These are phyloP conservation scores for Lasioglossum marginatum DNA, from an alignment of 2,888 invertebrate species.

Conservation along the genomic window DNA sequence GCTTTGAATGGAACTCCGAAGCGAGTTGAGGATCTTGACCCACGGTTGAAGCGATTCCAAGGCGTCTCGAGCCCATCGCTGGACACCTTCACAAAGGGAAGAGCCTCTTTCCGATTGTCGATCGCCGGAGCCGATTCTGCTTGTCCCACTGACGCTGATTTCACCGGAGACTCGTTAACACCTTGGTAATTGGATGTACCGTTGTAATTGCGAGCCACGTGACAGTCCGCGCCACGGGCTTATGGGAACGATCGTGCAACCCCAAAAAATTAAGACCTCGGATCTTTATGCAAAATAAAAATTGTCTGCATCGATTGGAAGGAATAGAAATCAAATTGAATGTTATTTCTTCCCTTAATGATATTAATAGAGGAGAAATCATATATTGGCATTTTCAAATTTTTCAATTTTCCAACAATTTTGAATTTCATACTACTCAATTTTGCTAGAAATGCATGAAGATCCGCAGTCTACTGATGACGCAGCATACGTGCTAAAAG, in stretches of 20 bases:
- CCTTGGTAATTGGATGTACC: conserved; percentile 53
- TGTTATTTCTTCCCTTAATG: too few species aligned
- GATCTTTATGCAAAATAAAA: too few species aligned
- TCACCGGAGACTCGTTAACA: conserved; percentile 57
- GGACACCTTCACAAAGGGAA: conserved; percentile 19
- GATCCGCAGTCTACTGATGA: too few species aligned
- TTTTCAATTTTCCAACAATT: too few species aligned
- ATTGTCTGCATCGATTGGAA: too few species aligned
- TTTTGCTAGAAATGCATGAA: too few species aligned
- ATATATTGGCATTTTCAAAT: too few species aligned
- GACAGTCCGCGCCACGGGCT: not conserved
- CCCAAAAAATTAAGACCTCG: not conserved
- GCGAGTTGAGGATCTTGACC: not conserved
- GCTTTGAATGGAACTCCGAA: not conserved
- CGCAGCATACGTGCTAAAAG: too few species aligned
- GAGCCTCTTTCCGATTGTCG: conserved; percentile 66
- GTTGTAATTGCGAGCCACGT: conserved; percentile 49
- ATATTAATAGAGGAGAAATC: too few species aligned
- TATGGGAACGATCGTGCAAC: conserved; percentile 19
- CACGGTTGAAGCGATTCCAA: not conserved
- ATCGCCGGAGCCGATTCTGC: conserved; percentile 60
- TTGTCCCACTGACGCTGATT: conserved; percentile 47
- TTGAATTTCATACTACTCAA: too few species aligned
- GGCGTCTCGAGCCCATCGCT: conserved; percentile 10
- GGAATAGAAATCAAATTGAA: too few species aligned